A percentile compares a stretch with the other conserved stretches of the same genome.
Conservation (phyloP, 2,888 invertebrate genomes). For the Gasteruption jaculator region DNA sequence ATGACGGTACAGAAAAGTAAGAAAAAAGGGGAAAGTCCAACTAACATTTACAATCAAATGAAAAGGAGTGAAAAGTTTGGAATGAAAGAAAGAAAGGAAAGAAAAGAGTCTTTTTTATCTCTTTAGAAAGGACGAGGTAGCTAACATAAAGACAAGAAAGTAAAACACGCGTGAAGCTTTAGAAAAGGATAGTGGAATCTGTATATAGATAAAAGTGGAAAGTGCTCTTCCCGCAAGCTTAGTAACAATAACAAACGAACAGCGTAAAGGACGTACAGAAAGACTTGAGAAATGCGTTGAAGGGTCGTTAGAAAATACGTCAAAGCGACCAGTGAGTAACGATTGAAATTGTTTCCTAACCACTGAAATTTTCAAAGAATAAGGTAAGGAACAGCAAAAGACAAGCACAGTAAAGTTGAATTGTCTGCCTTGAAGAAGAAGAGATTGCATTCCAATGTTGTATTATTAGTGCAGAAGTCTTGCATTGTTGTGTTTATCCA, state of each 20-base stretch:
- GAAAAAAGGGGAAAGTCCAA: neutral
- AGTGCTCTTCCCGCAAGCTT: no score
- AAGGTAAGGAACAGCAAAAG: slow-evolving; percentile 15
- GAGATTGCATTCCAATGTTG: no score
- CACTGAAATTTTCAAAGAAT: slow-evolving; percentile 18
- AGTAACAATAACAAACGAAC: no score
- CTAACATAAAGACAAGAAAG: no score
- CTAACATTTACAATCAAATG: neutral
- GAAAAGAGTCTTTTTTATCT: neutral
- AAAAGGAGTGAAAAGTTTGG: neutral
- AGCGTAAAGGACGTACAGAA: no score
- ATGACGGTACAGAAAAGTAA: neutral
- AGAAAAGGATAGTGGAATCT: no score
- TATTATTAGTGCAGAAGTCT: no score
- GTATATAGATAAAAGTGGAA: no score
- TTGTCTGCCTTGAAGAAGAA: no score
- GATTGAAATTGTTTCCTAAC: slow-evolving; percentile 48
- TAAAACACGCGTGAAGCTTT: no score
- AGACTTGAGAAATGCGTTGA: slow-evolving; percentile 38
- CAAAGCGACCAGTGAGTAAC: slow-evolving; percentile 39
- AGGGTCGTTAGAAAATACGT: slow-evolving; percentile 41
- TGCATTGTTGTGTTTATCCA: no score
- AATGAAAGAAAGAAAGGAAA: neutral
- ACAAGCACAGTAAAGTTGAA: no score
- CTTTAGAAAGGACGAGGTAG: slow-evolving; percentile 1